phyloP scores from a whole-genome alignment of 2,888 invertebrate genomes.

The Bembecia ichneumoniformis region DNA sequence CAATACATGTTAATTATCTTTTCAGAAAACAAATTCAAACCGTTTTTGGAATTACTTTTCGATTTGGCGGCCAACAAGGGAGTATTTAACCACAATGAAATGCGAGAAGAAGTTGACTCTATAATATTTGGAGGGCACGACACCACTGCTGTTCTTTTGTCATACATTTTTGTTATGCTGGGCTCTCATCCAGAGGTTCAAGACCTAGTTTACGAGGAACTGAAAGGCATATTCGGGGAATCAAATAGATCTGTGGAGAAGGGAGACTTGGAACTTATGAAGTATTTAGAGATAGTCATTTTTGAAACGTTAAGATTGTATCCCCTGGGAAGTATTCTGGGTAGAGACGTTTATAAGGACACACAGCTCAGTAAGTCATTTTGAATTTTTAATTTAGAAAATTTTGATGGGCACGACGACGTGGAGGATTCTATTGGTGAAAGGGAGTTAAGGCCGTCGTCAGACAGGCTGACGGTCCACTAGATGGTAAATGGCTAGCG shows the following conservation, averaged over 20 bases:
- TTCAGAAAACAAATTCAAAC: not conserved
- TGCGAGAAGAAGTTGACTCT: conserved; percentile 64
- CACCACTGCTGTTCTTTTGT: conserved; percentile 28
- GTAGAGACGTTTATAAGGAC: conserved; percentile 14
- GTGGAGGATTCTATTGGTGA: too few relatives aligned
- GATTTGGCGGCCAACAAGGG: conserved; percentile 17
- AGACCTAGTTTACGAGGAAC: conserved; percentile 16
- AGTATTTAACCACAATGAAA: conserved; percentile 23
- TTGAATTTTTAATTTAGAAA: too few relatives aligned
- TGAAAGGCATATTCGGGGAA: conserved; percentile 13
- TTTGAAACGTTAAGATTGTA: conserved; percentile 21
- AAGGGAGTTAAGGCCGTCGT: too few relatives aligned
- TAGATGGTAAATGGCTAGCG: too few relatives aligned
- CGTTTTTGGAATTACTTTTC: not conserved
- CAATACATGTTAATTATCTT: not conserved
- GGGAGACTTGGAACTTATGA: conserved; percentile 15
- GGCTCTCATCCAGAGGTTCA: conserved; percentile 32
- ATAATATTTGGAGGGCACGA: conserved; percentile 59
- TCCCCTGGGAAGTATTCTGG: conserved; percentile 14
- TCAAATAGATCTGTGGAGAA: conserved; percentile 16
- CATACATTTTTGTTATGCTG: conserved; percentile 27
- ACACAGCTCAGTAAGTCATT: conserved; percentile 16
- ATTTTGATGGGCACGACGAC: too few relatives aligned
- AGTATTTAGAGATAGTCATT: conserved; percentile 19
- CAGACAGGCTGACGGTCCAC: too few relatives aligned